A percentile compares a stretch with the other conserved stretches of the same genome.
Evolutionary conservation across 2,113 vertebrate species (phyloP).

Genomic region (Ceratotherium simum): DNA sequence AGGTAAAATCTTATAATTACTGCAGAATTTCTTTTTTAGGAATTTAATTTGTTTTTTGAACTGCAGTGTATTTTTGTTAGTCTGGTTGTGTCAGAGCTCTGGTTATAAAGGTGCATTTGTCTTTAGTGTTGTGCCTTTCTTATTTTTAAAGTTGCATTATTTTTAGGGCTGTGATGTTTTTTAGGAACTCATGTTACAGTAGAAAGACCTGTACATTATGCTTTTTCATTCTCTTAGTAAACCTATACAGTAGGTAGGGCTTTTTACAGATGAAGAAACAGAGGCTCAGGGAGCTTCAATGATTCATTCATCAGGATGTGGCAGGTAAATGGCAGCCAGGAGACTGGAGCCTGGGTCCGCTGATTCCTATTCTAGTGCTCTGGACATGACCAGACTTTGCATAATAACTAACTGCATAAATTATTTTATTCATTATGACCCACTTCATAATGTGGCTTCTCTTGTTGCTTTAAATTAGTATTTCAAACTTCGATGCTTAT

Average conservation of each 20-base stretch:
- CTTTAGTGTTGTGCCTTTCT: neutral
- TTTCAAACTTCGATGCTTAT: neutral
- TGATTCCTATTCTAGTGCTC: neutral
- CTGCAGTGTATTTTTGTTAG: neutral
- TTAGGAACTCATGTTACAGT: neutral
- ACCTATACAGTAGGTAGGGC: neutral
- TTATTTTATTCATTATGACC: neutral
- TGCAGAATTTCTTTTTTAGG: neutral
- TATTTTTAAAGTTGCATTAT: neutral
- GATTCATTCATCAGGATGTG: neutral
- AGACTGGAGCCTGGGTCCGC: neutral
- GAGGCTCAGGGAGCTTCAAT: neutral
- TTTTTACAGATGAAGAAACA: slow-evolving; percentile 23
- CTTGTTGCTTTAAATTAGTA: neutral
- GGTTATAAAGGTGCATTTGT: neutral
- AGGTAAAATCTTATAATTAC: neutral
- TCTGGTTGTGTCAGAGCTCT: neutral
- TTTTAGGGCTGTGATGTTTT: neutral
- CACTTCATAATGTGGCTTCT: neutral
- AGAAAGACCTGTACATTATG: neutral
- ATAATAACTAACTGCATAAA: neutral
- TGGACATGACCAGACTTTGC: neutral
- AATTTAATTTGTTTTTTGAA: slow-evolving; percentile 2
- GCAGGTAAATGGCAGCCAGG: neutral
- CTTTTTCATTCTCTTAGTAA: neutral